Evolutionary conservation across 2,113 vertebrate species (phyloP).

Genomic region (Megalops atlanticus): DNA sequence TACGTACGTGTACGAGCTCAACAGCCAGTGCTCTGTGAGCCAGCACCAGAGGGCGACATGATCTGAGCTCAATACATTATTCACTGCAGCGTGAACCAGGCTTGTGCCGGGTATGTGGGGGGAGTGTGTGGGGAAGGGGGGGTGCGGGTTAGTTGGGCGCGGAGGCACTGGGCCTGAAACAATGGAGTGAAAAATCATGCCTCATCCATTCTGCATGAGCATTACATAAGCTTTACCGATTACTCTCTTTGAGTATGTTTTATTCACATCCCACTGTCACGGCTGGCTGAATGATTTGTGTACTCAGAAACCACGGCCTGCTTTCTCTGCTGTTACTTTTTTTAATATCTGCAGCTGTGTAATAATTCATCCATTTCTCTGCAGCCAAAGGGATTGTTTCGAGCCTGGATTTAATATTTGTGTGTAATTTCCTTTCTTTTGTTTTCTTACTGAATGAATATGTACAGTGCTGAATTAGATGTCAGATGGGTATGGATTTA

Average conservation of each 20-base stretch:
- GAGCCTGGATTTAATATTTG: not conserved
- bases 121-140: not conserved
- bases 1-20: not conserved
- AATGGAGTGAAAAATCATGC: conserved; percentile 21
- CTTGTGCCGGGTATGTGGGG: not conserved
- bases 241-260: conserved; percentile 25
- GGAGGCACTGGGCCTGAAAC: conserved; percentile 39
- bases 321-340: not conserved
- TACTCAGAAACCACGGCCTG: not conserved
- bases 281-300: conserved; percentile 3
- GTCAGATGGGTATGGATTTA: not conserved
- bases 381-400: not conserved
- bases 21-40: not conserved
- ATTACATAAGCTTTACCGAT: conserved; percentile 45
- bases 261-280: conserved; percentile 13
- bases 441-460: not conserved
- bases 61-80: conserved; percentile 4
- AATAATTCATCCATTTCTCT: not conserved
- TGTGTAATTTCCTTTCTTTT: not conserved
- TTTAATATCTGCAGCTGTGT: not conserved
- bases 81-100: not conserved
- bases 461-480: not conserved
- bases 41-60: not conserved
- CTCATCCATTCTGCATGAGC: conserved; percentile 52
- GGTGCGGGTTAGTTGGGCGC: conserved; percentile 34